Evolutionary conservation across 2,113 vertebrate genomes (phyloP).

Genomic region (Rhinichthys klamathensis): DNA sequence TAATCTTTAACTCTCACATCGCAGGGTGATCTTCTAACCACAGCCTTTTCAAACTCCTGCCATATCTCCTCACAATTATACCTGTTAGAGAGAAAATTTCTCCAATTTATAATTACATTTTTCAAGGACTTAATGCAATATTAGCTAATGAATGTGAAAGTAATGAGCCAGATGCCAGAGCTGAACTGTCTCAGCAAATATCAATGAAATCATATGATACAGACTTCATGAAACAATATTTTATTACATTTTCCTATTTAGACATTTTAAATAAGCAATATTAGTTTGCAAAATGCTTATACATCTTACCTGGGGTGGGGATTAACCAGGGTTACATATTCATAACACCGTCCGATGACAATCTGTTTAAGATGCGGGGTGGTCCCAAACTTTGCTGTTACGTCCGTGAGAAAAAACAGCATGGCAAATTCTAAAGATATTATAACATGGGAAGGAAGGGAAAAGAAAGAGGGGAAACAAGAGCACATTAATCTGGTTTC

Average conservation of each 20-base stretch:
- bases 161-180: background rate
- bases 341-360: constrained; percentile 74
- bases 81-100: constrained; percentile 55
- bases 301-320: constrained; percentile 67
- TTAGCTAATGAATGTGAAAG: background rate
- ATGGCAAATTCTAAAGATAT: constrained; percentile 40
- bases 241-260: background rate
- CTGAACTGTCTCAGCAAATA: background rate
- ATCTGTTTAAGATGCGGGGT: constrained; percentile 76
- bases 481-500: too few species aligned
- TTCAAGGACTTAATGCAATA: background rate
- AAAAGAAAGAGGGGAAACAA: background rate
- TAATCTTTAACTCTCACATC: constrained; percentile 71
- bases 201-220: background rate
- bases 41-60: constrained; percentile 73
- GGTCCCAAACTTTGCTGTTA: constrained; percentile 66
- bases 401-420: constrained; percentile 50
- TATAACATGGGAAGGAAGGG: constrained; percentile 10
- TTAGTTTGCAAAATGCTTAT: background rate
- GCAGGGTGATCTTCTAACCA: constrained; percentile 67
- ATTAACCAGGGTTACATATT: constrained; percentile 69
- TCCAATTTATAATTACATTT: background rate
- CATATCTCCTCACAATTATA: constrained; percentile 77
- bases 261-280: background rate
- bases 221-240: background rate